These are phyloP conservation scores for Lepus americanus DNA, from an alignment of 2,113 vertebrate genomes.

Conservation along the genomic window DNA sequence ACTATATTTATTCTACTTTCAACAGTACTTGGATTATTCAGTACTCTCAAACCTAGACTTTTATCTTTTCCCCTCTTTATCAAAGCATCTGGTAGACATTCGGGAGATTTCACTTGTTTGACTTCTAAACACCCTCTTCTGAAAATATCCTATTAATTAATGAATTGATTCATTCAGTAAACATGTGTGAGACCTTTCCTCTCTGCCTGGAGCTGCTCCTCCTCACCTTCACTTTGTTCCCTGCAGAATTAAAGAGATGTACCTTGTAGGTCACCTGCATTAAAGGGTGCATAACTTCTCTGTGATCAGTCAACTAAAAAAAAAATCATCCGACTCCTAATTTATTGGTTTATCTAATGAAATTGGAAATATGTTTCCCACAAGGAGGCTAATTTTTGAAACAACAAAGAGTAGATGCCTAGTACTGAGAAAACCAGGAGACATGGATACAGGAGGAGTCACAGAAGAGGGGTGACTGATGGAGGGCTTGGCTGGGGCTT, in stretches of 20 bases:
- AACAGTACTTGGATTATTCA: neutral
- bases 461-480: neutral
- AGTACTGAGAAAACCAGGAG: neutral
- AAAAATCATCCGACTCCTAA: neutral
- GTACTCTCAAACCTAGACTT: neutral
- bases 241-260: neutral
- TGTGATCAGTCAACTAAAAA: neutral
- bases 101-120: neutral
- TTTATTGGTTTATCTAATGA: neutral
- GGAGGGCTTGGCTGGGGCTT: neutral
- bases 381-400: neutral
- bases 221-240: neutral
- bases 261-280: neutral
- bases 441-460: too few relatives aligned
- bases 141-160: neutral
- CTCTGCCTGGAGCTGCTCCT: neutral
- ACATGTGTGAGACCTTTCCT: neutral
- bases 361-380: neutral
- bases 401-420: neutral
- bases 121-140: neutral
- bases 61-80: neutral
- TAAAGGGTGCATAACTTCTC: neutral
- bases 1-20: neutral
- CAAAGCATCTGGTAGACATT: neutral
- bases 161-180: neutral